These are phyloP conservation scores for Bembecia ichneumoniformis DNA, from an alignment of 2,888 invertebrate genomes.

Conservation along the genomic window DNA sequence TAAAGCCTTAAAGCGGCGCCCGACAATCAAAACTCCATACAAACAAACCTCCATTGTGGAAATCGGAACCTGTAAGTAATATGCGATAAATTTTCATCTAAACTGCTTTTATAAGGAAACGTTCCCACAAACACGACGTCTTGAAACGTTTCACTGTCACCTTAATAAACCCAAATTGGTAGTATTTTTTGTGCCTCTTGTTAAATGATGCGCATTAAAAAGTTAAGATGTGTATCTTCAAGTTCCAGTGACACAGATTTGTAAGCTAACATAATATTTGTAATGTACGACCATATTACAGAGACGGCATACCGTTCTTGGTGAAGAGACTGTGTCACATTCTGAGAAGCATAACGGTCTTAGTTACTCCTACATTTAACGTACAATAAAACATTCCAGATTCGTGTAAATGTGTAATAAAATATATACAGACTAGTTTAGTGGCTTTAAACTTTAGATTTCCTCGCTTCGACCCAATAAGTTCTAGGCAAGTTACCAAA, in stretches of 20 bases:
- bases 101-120: conserved; percentile 4
- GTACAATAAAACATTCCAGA: conserved; percentile 50
- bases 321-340: conserved; percentile 28
- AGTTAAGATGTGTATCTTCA: conserved; percentile 38
- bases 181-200: conserved; percentile 29
- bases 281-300: conserved; percentile 33
- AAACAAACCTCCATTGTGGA: conserved; percentile 22
- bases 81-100: conserved; percentile 30
- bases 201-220: conserved; percentile 35
- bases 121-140: conserved; percentile 4
- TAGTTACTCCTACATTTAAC: conserved; percentile 35
- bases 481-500: no score
- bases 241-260: conserved; percentile 49
- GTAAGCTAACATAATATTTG: conserved; percentile 44
- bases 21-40: conserved; percentile 43
- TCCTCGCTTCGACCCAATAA: conserved; percentile 23
- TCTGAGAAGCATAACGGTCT: conserved; percentile 56
- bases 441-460: conserved; percentile 41
- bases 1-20: conserved; percentile 43
- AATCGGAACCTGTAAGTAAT: background rate
- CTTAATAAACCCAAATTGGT: background rate
- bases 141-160: conserved; percentile 18
- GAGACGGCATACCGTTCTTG: conserved; percentile 44
- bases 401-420: conserved; percentile 38
- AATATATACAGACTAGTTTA: conserved; percentile 17